Base-by-base conservation (phyloP, 1,140 invertebrate species). In the Magallana gigas region DNA sequence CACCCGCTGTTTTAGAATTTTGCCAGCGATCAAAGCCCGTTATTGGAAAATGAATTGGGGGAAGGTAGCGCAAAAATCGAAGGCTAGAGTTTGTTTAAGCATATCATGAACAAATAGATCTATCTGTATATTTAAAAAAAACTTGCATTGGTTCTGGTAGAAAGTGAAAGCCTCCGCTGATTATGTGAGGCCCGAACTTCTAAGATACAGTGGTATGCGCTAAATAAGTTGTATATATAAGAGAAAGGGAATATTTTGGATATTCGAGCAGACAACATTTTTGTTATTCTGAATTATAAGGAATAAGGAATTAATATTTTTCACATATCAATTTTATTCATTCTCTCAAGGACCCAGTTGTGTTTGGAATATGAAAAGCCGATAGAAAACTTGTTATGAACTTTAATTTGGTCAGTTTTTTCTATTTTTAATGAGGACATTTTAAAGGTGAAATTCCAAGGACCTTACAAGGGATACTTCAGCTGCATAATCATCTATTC, bases 61-160 rank as follows among this genome's bases (percentile, higher is more conserved):
- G 23, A 76, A 76, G 68, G 68, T 76, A 76, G 18, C 23, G 36
- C 8, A 29, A 76, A 76, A 76, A 76, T 76, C 68, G 68, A 76
- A 76, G 68, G 8, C 23, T 36, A 8, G 9, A 18, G 68, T 76
- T 76, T 76, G 68, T 76, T 76, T 76, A 76, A 76, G 68, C 68
- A 76, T 76, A 76, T 76, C 68, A 76, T 29, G 68, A 76, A 29
- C 68, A 76, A 76, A 76, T 76, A 76, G 36, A 76, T 76, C 68
- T 76, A 76, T 76, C 68, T 64, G 16, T 9, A 23, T 76, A 29
- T 76, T 76, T 76, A 29, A 64, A 64, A n/a, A 64, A 76, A 76
- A 76, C 23, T 23, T 76, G 68, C 68, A 12, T 3, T 76, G 29
- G 68, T 76, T 64, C 60, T 16, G 8, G 18, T n/a, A 64, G 23